Conservation (phyloP, 2,113 vertebrate species). For the Melanotaenia duboulayi region DNA sequence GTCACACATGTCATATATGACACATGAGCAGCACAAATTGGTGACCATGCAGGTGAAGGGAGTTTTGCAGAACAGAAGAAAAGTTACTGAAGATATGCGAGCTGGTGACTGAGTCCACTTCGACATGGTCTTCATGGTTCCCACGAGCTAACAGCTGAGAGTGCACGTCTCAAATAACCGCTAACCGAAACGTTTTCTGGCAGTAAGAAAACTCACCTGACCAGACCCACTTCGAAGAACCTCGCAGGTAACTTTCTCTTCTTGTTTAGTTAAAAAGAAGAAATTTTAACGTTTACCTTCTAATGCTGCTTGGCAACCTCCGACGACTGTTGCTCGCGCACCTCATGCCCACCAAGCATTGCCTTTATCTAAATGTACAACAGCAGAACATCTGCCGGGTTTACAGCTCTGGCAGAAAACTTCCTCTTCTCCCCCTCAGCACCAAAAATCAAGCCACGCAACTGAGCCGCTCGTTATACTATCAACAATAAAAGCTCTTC, state of each 20-base stretch:
- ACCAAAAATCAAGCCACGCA: background rate
- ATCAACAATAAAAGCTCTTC: conserved; percentile 52
- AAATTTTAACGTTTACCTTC: background rate
- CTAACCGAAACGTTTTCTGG: background rate
- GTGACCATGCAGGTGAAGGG: no score
- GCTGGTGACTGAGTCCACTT: background rate
- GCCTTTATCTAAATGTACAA: no score
- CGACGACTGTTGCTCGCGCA: background rate
- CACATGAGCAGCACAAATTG: no score
- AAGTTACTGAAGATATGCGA: no score
- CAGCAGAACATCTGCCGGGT: background rate
- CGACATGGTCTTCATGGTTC: background rate
- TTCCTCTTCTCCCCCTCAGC: conserved; percentile 35
- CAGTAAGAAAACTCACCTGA: conserved; percentile 31
- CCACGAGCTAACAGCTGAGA: background rate
- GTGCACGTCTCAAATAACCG: background rate
- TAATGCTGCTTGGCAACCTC: background rate
- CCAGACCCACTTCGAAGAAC: background rate
- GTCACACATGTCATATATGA: no score
- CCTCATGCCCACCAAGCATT: background rate
- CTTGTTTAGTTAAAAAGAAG: background rate
- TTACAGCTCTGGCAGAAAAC: background rate
- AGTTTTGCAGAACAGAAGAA: no score
- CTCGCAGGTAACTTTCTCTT: conserved; percentile 20
- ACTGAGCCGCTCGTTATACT: accelerated